Evolutionary conservation across 1,140 invertebrate species (phyloP).

Genomic region (Zaprionus tsacasi): DNA sequence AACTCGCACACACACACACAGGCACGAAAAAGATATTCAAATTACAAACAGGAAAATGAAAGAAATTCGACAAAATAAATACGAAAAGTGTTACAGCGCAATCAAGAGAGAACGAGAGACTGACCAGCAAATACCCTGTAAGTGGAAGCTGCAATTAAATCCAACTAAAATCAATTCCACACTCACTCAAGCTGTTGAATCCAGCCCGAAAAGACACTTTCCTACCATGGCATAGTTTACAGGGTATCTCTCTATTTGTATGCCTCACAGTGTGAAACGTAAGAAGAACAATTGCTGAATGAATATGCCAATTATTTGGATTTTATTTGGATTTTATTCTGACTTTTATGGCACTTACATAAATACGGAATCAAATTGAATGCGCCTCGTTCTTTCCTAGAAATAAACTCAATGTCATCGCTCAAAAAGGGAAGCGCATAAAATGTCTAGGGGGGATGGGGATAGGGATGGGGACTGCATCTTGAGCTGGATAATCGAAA

Average conservation of each 20-base stretch:
- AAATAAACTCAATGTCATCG: slow-evolving; percentile 2
- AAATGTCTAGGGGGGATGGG: neutral
- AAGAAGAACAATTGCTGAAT: neutral
- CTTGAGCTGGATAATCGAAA: neutral
- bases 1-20: slow-evolving; percentile 27
- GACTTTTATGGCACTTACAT: slow-evolving; percentile 10
- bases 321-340: slow-evolving; percentile 17
- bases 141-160: neutral
- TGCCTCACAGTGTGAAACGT: neutral
- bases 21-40: slow-evolving; percentile 10
- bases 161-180: too few relatives aligned
- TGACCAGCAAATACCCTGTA: neutral
- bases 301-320: slow-evolving; percentile 13
- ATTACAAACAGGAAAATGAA: slow-evolving; percentile 16
- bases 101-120: neutral
- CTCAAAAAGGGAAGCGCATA: slow-evolving; percentile 1
- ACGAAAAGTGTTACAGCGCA: slow-evolving; percentile 18
- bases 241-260: neutral
- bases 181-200: too few relatives aligned
- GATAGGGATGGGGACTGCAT: neutral
- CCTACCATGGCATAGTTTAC: neutral
- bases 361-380: slow-evolving; percentile 18
- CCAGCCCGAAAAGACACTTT: too few relatives aligned
- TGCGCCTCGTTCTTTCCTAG: neutral
- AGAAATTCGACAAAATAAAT: slow-evolving; percentile 15